These are phyloP conservation scores for Cordylochernes scorpioides DNA, from an alignment of 2,888 invertebrate species.

Conservation along the genomic window DNA sequence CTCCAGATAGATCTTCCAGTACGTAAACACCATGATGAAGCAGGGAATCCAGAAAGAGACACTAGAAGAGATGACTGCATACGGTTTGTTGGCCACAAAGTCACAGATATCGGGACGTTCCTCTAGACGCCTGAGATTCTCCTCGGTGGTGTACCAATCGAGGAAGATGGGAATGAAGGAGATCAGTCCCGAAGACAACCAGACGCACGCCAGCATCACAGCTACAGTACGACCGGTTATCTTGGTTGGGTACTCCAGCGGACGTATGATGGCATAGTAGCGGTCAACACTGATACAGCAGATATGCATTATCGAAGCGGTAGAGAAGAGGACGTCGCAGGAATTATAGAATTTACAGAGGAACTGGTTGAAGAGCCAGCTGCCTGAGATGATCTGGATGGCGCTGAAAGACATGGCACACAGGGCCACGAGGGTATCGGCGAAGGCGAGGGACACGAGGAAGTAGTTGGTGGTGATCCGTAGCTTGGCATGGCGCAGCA, in stretches of 20 bases:
- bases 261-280: slow-evolving; percentile 80
- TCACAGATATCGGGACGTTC: slow-evolving; percentile 42
- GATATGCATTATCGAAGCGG: slow-evolving; percentile 63
- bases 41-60: slow-evolving; percentile 88
- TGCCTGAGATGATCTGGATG: slow-evolving; percentile 51
- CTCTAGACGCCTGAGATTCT: slow-evolving; percentile 29
- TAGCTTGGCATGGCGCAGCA: slow-evolving; percentile 44
- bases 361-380: slow-evolving; percentile 59
- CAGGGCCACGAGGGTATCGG: slow-evolving; percentile 68
- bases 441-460: slow-evolving; percentile 75
- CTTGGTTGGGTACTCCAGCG: slow-evolving; percentile 66
- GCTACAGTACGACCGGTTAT: slow-evolving; percentile 55
- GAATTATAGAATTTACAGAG: slow-evolving; percentile 89
- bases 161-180: slow-evolving; percentile 81
- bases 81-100: slow-evolving; percentile 60
- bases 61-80: slow-evolving; percentile 62
- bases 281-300: slow-evolving; percentile 83
- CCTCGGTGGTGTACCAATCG: slow-evolving; percentile 72
- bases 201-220: slow-evolving; percentile 37
- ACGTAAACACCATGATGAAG: slow-evolving; percentile 72
- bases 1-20: slow-evolving; percentile 61
- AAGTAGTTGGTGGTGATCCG: slow-evolving; percentile 79
- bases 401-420: slow-evolving; percentile 82
- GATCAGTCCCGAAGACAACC: slow-evolving; percentile 67
- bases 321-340: slow-evolving; percentile 64